Conservation (phyloP, 2,888 invertebrate genomes). For the Tethea ocularis region DNA sequence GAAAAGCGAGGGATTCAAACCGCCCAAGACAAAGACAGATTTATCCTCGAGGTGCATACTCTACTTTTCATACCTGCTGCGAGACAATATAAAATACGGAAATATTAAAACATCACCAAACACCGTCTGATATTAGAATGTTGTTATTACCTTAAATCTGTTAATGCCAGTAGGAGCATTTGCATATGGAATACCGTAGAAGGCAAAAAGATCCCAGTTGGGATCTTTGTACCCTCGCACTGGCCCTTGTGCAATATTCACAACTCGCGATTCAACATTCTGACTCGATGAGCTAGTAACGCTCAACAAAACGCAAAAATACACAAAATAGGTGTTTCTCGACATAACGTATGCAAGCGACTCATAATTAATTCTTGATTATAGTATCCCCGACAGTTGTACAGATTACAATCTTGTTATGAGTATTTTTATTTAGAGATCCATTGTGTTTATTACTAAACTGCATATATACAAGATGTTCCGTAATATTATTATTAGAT, state of each 20-base stretch:
- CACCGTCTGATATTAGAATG: background rate
- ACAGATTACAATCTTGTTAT: background rate
- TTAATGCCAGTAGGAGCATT: constrained; percentile 52
- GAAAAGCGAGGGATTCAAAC: too few species aligned
- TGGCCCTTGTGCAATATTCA: constrained; percentile 44
- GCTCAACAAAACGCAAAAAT: constrained; percentile 12
- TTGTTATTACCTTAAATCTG: constrained; percentile 46
- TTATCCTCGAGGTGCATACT: too few species aligned
- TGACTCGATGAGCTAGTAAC: constrained; percentile 13
- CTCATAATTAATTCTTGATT: background rate
- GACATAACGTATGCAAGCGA: background rate
- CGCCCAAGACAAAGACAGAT: too few species aligned
- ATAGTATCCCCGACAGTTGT: background rate
- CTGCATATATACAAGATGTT: background rate
- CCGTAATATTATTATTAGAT: too few species aligned
- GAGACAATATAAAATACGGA: too few species aligned
- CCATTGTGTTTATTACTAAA: background rate
- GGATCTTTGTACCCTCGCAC: constrained; percentile 47
- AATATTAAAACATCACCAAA: too few species aligned
- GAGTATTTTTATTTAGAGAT: background rate
- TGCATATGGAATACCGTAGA: constrained; percentile 60
- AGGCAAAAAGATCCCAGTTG: constrained; percentile 38
- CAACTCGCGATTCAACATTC: constrained; percentile 24
- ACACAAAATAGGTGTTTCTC: constrained; percentile 5
- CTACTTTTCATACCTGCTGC: too few species aligned